phyloP scores from a whole-genome alignment of 2,113 vertebrate species.

The Macrotis lagotis region DNA sequence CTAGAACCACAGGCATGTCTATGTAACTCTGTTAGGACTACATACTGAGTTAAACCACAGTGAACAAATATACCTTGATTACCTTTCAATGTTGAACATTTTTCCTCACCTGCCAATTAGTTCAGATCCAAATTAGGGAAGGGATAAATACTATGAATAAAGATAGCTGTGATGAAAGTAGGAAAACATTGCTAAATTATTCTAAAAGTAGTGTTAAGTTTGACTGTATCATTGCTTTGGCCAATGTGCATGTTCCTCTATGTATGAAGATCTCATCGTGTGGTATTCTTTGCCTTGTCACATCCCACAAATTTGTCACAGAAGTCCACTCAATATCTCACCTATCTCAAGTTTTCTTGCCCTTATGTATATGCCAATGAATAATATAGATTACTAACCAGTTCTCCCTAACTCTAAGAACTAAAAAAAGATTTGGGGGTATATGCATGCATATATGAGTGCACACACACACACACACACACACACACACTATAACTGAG shows the following conservation, averaged over 20 bases:
- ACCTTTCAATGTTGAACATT: neutral
- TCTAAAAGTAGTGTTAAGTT: neutral
- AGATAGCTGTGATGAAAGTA: neutral
- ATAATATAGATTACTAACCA: no score
- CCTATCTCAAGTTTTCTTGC: no score
- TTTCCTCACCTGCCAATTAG: neutral
- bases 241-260: no score
- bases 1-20: neutral
- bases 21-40: neutral
- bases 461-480: neutral
- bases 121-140: constrained; percentile 17
- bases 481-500: neutral
- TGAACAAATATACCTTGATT: neutral
- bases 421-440: neutral
- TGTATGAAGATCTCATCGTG: no score
- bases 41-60: neutral
- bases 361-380: no score
- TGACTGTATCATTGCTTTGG: no score
- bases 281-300: no score
- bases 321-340: no score
- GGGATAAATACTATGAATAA: neutral
- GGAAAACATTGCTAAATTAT: neutral
- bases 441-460: neutral
- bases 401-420: no score
- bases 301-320: no score